Evolutionary conservation across 64 coral and sea anemone species (phyloP), one percentile per base, ranked within the genome.

Genomic region (Actinia equina): DNA sequence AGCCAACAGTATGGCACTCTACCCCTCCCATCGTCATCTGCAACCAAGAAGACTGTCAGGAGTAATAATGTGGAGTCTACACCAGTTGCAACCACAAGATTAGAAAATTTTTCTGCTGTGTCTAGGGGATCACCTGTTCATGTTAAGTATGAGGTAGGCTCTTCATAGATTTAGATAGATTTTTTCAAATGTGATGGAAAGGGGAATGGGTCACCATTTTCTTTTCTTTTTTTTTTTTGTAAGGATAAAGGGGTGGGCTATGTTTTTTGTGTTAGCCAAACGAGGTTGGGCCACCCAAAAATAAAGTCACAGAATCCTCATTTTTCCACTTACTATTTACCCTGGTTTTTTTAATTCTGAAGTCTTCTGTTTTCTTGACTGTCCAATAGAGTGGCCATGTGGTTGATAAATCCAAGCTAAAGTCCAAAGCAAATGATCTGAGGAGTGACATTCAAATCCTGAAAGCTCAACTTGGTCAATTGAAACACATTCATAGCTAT

Each of bases 1-100:
- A 84, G 52, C 42, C 67, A 81, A 44, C 94, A 97, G n/a, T 97
- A 90, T 80, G 91, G 92, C 17, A 97, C 94, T 19, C 76, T 97
- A 80, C 94, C 94, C 17, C 49, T 84, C 2, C 88, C 88, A 0
- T 77, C 88, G 13, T 83, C 94, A 15, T 26, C 90, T 15, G 1
- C 87, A 62, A 90, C 85, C 79, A 89, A 86, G 76, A n/a, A 92
- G 42, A 44, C 83, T 19, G 59, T 63, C 59, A 18, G 52, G 83
- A 63, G 11, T n/a, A 18, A 19, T 22, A 4, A 37, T 45, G 77
- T 79, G 5, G 78, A 81, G 17, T 49, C 49, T 23, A n/a, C 62
- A 4, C 78, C 78, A 16, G 5, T 19, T 27, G 25, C 13, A 14
- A 74, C 27, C 6, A 13, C 69, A 41, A 74, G 69, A 74, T 14